Percentiles rank a stretch among this genome's conserved stretches.
Conservation (phyloP, 2,888 invertebrate genomes). For the Apotomis turbidana region DNA sequence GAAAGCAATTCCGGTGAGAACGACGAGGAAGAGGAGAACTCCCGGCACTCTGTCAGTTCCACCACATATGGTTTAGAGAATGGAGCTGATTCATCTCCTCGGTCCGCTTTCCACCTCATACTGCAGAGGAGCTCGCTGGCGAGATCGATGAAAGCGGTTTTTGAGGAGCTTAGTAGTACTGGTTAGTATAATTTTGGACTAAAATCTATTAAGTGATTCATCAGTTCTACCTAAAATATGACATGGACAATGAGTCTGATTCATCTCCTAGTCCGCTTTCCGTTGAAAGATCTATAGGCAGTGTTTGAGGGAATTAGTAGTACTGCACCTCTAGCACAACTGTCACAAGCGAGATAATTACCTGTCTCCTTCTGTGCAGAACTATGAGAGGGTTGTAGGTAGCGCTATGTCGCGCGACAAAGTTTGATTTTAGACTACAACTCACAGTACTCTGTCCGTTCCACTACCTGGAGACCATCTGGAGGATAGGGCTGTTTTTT, state of each 20-base stretch:
- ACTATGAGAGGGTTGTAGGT: too few relatives aligned
- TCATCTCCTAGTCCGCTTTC: slow-evolving; percentile 85
- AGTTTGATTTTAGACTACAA: slow-evolving; percentile 48
- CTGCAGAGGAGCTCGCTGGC: slow-evolving; percentile 92
- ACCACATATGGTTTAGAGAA: slow-evolving; percentile 63
- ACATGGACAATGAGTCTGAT: slow-evolving; percentile 57
- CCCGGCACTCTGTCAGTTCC: slow-evolving; percentile 71
- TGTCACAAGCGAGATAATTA: too few relatives aligned
- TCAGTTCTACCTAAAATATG: slow-evolving; percentile 65
- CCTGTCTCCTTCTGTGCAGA: too few relatives aligned
- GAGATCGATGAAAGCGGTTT: slow-evolving; percentile 91
- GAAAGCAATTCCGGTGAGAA: slow-evolving; percentile 72
- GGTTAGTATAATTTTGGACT: slow-evolving; percentile 60
- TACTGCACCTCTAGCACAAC: slow-evolving; percentile 53
- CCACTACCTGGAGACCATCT: slow-evolving; percentile 62
- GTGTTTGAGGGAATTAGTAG: slow-evolving; percentile 90
- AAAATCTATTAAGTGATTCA: slow-evolving; percentile 54
- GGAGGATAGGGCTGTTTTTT: slow-evolving; percentile 56
- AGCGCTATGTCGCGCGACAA: too few relatives aligned
- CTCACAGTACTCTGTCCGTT: slow-evolving; percentile 64
- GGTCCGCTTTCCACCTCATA: slow-evolving; percentile 91
- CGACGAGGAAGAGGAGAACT: slow-evolving; percentile 73
- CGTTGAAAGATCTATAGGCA: slow-evolving; percentile 91
- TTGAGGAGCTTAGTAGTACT: slow-evolving; percentile 88
- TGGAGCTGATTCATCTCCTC: slow-evolving; percentile 58